Base-by-base conservation (phyloP, 1,140 invertebrate species). In the Drosophila lini region DNA sequence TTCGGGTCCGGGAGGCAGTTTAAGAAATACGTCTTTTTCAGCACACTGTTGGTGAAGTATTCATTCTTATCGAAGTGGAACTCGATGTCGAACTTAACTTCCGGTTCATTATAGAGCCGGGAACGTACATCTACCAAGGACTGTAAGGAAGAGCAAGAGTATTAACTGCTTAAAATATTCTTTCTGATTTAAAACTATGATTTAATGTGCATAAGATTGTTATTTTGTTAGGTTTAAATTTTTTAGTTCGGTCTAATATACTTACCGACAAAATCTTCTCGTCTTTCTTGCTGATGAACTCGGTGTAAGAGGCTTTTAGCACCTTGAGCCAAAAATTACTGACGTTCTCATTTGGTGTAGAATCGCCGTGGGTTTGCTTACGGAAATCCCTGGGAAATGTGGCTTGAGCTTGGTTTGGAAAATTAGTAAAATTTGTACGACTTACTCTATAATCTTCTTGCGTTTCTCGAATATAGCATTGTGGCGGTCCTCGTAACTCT, bases 321-420 rank as follows among this genome's bases (percentile, higher is more conserved):
- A 97, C 96, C n/a, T 95, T 97, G 28, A 98, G 91, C 98, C 98
- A 99, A 93, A 99, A 99, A 38, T 97, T 95, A 13, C 97, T 96
- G 84, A 99, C 95, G 25, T 97, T 98, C 9, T 76, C 81, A 41
- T 60, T 80, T 15, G 56, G 16, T 1, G 44, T 71, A 1, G 81
- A 28, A 31, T 90, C 84, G 1, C 84, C 84, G 32, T 81, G 74
- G 34, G 81, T 81, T 44, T 88, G 77, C 8, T 84, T 81, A 2
- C 67, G 74, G 19, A 84, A 89, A 7, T 84, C 85, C 11, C 84
- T 89, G 11, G 6, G 2, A 25, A 38, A 28, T 25, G 13, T 38
- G 2, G 5, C 4, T 44, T 62, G 5, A 15, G 7, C 8, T 36
- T 4, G 0, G 6, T 3, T 34, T n/a, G 6, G 2, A 3, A 15